Conservation (phyloP, 2,113 vertebrate species). For the Pelecanoides urinatrix region DNA sequence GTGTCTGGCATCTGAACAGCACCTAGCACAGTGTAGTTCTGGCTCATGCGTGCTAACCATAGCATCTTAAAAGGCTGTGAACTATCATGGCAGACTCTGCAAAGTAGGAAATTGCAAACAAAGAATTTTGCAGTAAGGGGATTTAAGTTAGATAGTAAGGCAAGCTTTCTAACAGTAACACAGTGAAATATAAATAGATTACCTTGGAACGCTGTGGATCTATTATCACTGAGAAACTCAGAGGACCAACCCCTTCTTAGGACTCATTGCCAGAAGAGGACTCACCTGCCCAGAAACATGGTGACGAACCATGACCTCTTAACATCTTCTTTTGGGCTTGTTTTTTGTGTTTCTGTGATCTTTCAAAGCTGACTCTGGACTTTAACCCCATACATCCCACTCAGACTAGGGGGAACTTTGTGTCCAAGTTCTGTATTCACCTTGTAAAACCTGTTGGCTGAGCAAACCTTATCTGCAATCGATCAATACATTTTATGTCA, state of each 20-base stretch:
- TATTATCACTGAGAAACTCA: background rate
- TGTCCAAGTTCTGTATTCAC: fast-evolving
- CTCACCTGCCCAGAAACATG: background rate
- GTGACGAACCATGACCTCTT: background rate
- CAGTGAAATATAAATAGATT: background rate
- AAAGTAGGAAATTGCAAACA: background rate
- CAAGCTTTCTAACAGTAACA: background rate
- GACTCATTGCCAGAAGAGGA: background rate
- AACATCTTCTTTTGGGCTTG: background rate
- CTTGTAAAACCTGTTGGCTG: background rate
- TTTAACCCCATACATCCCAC: background rate
- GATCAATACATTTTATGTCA: background rate
- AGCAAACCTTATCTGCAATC: background rate
- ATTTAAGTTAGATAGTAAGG: background rate
- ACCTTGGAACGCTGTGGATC: background rate
- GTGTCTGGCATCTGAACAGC: background rate
- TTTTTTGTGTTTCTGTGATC: background rate
- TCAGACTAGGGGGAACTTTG: background rate
- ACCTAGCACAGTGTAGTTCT: background rate
- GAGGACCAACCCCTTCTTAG: background rate
- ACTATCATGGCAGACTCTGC: background rate
- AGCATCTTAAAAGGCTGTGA: background rate
- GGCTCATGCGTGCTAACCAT: background rate
- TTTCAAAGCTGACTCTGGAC: background rate
- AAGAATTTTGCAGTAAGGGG: background rate